Conservation (phyloP, 1,140 invertebrate species). For the Brachionus sp. region DNA sequence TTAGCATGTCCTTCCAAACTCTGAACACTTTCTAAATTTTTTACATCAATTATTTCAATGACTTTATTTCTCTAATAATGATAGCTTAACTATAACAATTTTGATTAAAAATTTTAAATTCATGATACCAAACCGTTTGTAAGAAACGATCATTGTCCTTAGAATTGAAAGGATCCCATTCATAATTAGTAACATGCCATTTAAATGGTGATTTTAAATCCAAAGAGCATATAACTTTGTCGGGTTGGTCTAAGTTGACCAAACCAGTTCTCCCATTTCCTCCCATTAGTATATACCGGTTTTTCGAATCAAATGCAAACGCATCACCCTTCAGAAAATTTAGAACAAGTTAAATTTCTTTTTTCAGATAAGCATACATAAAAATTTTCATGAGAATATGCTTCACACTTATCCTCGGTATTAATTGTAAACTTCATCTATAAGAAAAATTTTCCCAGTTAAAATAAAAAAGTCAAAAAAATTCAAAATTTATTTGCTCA, state of each 20-base stretch:
- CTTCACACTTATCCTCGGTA: slow-evolving; percentile 7
- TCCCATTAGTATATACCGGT: not conserved
- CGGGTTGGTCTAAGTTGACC: not conserved
- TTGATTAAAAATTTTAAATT: not conserved
- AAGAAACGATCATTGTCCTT: not conserved
- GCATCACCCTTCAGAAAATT: slow-evolving; percentile 1
- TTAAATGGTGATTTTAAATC: not conserved
- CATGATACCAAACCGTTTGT: slow-evolving; percentile 30
- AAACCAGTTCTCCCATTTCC: not conserved
- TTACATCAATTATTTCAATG: not conserved
- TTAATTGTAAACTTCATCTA: slow-evolving; percentile 31
- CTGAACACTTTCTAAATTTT: not conserved
- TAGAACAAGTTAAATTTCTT: not conserved
- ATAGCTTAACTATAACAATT: not conserved
- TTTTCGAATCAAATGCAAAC: not conserved
- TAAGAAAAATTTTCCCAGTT: no score
- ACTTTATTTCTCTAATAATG: slow-evolving; percentile 9
- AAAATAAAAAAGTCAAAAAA: not conserved
- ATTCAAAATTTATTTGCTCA: not conserved
- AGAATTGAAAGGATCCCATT: slow-evolving; percentile 16
- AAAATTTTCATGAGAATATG: not conserved
- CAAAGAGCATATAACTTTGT: not conserved
- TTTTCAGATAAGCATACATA: not conserved
- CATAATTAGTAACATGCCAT: slow-evolving; percentile 28
- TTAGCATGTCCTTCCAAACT: not conserved